Evolutionary conservation across 1,140 invertebrate species (phyloP).

Genomic region (Mactra quadrangularis): DNA sequence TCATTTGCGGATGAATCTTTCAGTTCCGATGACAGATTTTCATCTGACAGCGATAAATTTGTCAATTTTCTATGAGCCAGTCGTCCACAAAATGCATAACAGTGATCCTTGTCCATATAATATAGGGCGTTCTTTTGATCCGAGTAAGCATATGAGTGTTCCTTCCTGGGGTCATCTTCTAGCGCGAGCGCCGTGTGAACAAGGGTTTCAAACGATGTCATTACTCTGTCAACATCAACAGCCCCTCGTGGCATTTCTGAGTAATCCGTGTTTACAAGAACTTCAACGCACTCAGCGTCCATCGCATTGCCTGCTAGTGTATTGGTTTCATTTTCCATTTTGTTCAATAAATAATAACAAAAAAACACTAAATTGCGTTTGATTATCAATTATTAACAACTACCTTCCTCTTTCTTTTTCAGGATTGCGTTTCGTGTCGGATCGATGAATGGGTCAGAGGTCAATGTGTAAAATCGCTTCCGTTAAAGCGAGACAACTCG

Average conservation of each 20-base stretch:
- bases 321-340: not conserved
- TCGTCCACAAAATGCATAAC: slow-evolving; percentile 26
- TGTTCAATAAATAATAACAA: not conserved
- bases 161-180: slow-evolving; percentile 37
- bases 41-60: slow-evolving; percentile 10
- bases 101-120: slow-evolving; percentile 39
- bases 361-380: not conserved
- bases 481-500: slow-evolving; percentile 34
- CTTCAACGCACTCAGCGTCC: slow-evolving; percentile 31
- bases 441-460: slow-evolving; percentile 25
- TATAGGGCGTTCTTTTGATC: slow-evolving; percentile 17
- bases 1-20: not conserved
- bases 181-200: slow-evolving; percentile 29
- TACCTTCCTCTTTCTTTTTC: slow-evolving; percentile 9
- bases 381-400: not conserved
- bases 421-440: not conserved
- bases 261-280: slow-evolving; percentile 32
- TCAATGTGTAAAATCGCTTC: slow-evolving; percentile 23
- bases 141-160: slow-evolving; percentile 52
- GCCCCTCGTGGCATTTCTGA: slow-evolving; percentile 1
- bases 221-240: not conserved
- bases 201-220: slow-evolving; percentile 41
- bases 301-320: not conserved
- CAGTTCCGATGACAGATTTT: not conserved
- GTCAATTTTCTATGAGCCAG: slow-evolving; percentile 5